These are phyloP conservation scores for Thumatha senex DNA, from an alignment of 2,888 invertebrate species.

Conservation along the genomic window DNA sequence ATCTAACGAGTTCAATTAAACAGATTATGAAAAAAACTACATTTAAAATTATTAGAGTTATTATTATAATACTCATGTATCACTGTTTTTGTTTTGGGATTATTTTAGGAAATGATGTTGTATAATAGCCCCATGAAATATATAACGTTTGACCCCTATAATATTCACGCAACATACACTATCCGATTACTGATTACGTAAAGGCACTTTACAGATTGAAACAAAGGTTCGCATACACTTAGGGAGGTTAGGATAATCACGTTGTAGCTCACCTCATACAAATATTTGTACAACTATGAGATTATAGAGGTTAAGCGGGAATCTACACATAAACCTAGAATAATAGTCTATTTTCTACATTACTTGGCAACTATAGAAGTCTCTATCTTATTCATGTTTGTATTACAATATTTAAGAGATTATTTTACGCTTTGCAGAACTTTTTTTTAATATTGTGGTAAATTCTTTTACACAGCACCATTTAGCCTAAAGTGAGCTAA, in stretches of 20 bases:
- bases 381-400: neutral
- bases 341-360: constrained; percentile 10
- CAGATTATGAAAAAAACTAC: too few species aligned
- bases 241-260: constrained; percentile 29
- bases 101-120: too few species aligned
- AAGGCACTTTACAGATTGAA: constrained; percentile 9
- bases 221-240: constrained; percentile 5
- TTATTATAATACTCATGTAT: too few species aligned
- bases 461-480: too few species aligned
- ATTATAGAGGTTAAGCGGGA: constrained; percentile 12
- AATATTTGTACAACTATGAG: constrained; percentile 27
- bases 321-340: constrained; percentile 4
- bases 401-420: too few species aligned
- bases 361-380: neutral
- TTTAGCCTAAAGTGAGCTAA: too few species aligned
- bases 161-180: neutral
- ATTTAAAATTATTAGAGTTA: too few species aligned
- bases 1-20: too few species aligned
- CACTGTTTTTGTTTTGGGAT: too few species aligned
- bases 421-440: too few species aligned
- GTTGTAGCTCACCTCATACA: constrained; percentile 25
- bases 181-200: constrained; percentile 12
- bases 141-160: neutral
- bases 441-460: too few species aligned
- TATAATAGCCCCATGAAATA: too few species aligned